Conservation (phyloP, 2,888 invertebrate genomes). For the Strigamia transsilvanica region DNA sequence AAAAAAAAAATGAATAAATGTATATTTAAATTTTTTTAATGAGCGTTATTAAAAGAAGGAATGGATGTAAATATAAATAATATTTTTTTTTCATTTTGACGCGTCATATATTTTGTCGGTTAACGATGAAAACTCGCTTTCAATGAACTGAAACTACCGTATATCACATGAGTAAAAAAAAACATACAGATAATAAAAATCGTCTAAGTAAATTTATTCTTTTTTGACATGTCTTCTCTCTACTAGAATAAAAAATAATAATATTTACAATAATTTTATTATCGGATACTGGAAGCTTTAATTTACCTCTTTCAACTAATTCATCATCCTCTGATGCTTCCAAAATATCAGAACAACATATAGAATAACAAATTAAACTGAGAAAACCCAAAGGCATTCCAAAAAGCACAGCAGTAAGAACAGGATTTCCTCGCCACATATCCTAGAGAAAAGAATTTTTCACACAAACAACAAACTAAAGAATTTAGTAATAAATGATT, state of each 20-base stretch:
- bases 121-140: too few relatives aligned
- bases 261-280: neutral
- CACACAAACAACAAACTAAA: slow-evolving; percentile 23
- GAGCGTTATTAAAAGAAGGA: too few relatives aligned
- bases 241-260: neutral
- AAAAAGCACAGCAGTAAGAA: slow-evolving; percentile 90
- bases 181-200: neutral
- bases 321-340: slow-evolving; percentile 81
- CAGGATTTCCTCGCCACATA: slow-evolving; percentile 94
- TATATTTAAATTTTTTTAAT: too few relatives aligned
- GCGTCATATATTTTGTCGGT: too few relatives aligned
- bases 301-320: slow-evolving; percentile 48
- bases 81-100: too few relatives aligned
- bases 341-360: slow-evolving; percentile 94
- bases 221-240: slow-evolving; percentile 48
- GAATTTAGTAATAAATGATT: slow-evolving; percentile 58
- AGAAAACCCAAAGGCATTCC: slow-evolving; percentile 93
- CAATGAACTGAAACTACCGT: neutral
- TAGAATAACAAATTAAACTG: slow-evolving; percentile 91
- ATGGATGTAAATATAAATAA: too few relatives aligned
- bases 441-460: slow-evolving; percentile 64
- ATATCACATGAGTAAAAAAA: neutral
- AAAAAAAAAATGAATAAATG: too few relatives aligned
- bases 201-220: neutral
- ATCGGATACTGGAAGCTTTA: neutral